These are phyloP conservation scores for Potorous gilbertii DNA, from an alignment of 2,797 vertebrate species.

Conservation along the genomic window DNA sequence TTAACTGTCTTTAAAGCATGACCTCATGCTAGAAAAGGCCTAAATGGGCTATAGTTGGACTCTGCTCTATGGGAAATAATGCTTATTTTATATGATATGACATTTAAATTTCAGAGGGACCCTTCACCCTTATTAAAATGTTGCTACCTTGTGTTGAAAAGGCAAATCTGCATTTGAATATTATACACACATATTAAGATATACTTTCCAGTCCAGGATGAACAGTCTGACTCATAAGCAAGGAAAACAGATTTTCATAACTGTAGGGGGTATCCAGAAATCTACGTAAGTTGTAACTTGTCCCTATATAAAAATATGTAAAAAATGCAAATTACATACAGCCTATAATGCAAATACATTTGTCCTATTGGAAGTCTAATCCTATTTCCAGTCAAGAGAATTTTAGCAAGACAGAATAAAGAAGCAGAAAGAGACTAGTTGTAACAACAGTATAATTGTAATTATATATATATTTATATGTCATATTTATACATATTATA, in stretches of 20 bases:
- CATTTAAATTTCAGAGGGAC: background rate
- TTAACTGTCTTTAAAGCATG: conserved; percentile 68
- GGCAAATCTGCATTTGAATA: background rate
- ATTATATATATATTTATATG: too few species aligned
- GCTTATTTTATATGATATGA: background rate
- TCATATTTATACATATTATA: too few species aligned
- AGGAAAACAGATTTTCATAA: background rate
- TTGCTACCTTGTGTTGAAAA: background rate
- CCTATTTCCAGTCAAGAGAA: background rate
- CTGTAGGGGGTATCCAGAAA: background rate
- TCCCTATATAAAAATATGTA: too few species aligned
- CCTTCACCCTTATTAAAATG: background rate
- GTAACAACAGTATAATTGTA: background rate
- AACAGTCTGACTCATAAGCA: background rate
- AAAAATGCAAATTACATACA: background rate
- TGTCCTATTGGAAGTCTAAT: background rate
- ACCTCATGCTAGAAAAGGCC: conserved; percentile 49
- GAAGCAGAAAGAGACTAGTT: background rate
- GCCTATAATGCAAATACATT: background rate
- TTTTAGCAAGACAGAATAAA: background rate
- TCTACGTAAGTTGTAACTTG: background rate
- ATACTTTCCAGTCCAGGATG: background rate
- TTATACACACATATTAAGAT: too few species aligned
- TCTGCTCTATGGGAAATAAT: background rate
- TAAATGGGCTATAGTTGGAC: conserved; percentile 17